These are phyloP conservation scores for Fukomys damarensis DNA, from an alignment of 2,113 vertebrate species.

Conservation along the genomic window DNA sequence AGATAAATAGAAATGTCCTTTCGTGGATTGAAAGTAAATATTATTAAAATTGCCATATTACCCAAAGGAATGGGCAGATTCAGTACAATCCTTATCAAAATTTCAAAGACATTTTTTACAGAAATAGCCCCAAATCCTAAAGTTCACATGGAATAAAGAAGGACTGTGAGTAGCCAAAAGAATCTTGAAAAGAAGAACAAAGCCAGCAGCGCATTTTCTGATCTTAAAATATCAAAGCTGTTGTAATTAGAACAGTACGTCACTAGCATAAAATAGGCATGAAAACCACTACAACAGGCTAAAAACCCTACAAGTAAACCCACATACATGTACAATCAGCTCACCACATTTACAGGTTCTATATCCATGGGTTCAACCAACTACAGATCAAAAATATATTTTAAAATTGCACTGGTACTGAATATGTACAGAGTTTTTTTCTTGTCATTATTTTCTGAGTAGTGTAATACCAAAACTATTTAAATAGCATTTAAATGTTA, in stretches of 20 bases:
- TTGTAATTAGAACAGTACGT: background rate
- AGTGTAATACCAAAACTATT: background rate
- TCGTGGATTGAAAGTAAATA: background rate
- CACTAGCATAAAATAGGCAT: background rate
- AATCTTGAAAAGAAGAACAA: background rate
- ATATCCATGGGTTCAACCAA: background rate
- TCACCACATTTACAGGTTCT: background rate
- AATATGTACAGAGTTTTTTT: background rate
- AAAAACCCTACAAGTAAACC: background rate
- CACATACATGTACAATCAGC: background rate
- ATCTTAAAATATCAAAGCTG: background rate
- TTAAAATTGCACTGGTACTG: background rate
- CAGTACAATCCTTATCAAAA: background rate
- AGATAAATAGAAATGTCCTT: background rate
- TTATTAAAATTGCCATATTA: background rate
- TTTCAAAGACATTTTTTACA: background rate
- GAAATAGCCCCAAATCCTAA: background rate
- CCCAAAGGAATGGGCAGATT: background rate
- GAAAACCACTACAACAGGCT: background rate
- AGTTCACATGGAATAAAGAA: background rate
- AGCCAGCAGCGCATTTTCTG: background rate
- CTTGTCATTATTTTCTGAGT: background rate
- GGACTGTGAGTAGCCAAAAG: background rate
- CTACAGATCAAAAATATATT: background rate
- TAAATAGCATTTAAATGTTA: background rate